Evolutionary conservation across 2,113 vertebrate species (phyloP).

Genomic region (Ursus arctos): DNA sequence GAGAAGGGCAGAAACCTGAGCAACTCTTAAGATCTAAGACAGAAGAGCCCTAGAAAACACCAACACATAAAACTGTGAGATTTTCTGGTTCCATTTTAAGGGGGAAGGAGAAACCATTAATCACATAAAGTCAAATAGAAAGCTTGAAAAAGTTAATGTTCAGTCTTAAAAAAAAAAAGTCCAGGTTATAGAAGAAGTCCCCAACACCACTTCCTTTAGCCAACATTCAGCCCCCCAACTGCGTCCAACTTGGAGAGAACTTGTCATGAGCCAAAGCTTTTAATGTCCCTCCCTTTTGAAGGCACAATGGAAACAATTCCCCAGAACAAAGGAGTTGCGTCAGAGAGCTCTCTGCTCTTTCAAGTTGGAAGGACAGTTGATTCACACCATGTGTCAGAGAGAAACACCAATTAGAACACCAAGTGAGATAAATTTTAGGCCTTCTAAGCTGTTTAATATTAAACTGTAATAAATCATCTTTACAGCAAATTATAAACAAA

Average conservation of each 20-base stretch:
- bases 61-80: slow-evolving; percentile 12
- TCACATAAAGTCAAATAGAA: slow-evolving; percentile 19
- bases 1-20: not conserved
- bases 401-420: slow-evolving; percentile 79
- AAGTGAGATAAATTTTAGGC: slow-evolving; percentile 81
- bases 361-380: slow-evolving; percentile 88
- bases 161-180: slow-evolving; percentile 42
- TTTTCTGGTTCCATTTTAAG: slow-evolving; percentile 53
- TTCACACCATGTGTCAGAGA: slow-evolving; percentile 88
- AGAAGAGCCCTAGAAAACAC: slow-evolving; percentile 42
- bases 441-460: slow-evolving; percentile 85
- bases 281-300: slow-evolving; percentile 74
- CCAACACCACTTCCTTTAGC: slow-evolving; percentile 58
- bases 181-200: slow-evolving; percentile 65
- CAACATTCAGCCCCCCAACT: slow-evolving; percentile 73
- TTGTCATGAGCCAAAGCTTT: slow-evolving; percentile 78
- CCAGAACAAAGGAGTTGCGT: slow-evolving; percentile 86
- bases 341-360: slow-evolving; percentile 83
- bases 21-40: slow-evolving; percentile 15
- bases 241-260: slow-evolving; percentile 71
- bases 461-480: slow-evolving; percentile 84
- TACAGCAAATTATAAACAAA: slow-evolving; percentile 81
- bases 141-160: slow-evolving; percentile 59
- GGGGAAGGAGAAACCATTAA: not conserved
- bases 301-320: slow-evolving; percentile 87